phyloP scores from a whole-genome alignment of 2,797 vertebrate genomes.

The Gallirallus australis region DNA sequence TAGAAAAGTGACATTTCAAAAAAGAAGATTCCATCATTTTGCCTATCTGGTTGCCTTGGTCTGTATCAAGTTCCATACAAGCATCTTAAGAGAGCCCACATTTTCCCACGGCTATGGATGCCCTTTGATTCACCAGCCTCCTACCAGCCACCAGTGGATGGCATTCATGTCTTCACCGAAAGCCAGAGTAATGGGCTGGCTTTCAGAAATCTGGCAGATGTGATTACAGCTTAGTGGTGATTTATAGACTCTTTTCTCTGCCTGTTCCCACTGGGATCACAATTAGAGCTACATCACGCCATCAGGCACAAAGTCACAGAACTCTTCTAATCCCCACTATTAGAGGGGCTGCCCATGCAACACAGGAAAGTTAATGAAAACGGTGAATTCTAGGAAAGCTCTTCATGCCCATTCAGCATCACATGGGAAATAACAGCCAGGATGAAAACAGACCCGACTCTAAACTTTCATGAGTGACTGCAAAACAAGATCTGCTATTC shows the following conservation, averaged over 20 bases:
- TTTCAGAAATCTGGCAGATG: neutral
- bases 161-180: neutral
- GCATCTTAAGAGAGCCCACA: neutral
- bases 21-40: neutral
- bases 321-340: neutral
- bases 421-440: neutral
- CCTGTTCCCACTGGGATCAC: neutral
- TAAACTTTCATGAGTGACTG: neutral
- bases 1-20: neutral
- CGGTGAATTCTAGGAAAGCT: neutral
- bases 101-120: neutral
- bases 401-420: neutral
- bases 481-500: neutral
- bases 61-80: neutral
- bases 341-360: neutral
- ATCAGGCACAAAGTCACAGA: neutral
- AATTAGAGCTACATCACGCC: neutral
- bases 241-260: neutral
- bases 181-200: neutral
- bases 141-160: neutral
- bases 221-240: neutral
- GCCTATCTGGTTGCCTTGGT: neutral
- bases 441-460: neutral
- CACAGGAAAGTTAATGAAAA: neutral
- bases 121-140: neutral